phyloP scores from a whole-genome alignment of 1,140 invertebrate genomes.

The Amyelois transitella region DNA sequence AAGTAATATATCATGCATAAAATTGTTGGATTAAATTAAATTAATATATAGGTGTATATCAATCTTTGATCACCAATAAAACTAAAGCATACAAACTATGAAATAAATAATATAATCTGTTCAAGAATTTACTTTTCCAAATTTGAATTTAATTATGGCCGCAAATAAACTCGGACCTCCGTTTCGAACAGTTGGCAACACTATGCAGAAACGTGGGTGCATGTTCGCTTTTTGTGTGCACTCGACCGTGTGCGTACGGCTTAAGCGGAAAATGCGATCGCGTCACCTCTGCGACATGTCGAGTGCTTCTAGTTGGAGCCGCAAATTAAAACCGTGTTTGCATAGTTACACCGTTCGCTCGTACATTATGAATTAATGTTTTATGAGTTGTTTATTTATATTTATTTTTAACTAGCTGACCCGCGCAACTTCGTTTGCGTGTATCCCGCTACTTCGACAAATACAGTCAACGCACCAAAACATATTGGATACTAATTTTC shows the following conservation, averaged over 20 bases:
- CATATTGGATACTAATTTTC: no score
- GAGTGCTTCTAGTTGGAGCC: background rate
- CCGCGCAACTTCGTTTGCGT: no score
- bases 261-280: slow-evolving; percentile 34
- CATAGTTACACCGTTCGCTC: background rate
- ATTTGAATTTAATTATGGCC: background rate
- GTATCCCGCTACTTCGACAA: no score
- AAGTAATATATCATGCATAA: no score
- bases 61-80: no score
- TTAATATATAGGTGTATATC: no score
- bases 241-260: slow-evolving; percentile 24
- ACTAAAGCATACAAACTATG: no score
- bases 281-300: slow-evolving; percentile 16
- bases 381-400: no score
- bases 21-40: no score
- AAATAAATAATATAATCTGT: background rate
- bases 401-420: no score
- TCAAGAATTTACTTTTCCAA: background rate
- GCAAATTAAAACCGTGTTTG: background rate
- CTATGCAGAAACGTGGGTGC: background rate
- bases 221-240: slow-evolving; percentile 23
- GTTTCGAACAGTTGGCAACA: background rate
- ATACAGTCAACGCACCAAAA: no score
- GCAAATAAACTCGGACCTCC: background rate
- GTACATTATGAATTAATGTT: background rate